Evolutionary conservation across 2,888 invertebrate genomes (phyloP).

Genomic region (Seira sanloemensis): DNA sequence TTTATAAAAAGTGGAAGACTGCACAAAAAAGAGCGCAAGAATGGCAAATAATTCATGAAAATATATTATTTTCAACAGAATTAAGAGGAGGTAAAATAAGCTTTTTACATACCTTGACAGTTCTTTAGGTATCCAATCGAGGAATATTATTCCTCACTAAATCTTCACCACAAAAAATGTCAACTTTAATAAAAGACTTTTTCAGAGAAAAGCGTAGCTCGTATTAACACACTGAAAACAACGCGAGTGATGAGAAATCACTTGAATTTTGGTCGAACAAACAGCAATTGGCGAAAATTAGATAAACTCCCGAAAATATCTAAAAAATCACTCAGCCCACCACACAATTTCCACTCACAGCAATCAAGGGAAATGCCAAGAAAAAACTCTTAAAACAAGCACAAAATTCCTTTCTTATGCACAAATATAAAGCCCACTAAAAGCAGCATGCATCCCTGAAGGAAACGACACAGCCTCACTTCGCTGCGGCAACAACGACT

Average conservation of each 20-base stretch:
- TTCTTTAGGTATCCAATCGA: neutral
- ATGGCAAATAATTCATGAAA: neutral
- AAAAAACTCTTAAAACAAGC: neutral
- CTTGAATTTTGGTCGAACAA: neutral
- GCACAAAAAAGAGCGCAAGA: neutral
- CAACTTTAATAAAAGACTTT: neutral
- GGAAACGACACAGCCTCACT: neutral
- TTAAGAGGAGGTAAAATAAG: too few relatives aligned
- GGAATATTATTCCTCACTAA: too few relatives aligned
- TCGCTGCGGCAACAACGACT: constrained; percentile 36
- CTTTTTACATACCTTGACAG: neutral
- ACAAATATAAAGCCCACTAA: neutral
- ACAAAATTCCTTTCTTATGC: neutral
- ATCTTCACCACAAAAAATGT: neutral
- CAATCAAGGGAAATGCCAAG: neutral
- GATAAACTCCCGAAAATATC: too few relatives aligned
- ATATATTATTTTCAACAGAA: neutral
- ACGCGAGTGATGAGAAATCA: neutral
- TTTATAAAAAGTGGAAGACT: neutral
- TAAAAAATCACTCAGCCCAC: neutral
- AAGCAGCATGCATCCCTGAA: neutral
- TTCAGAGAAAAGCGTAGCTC: neutral
- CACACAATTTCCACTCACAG: neutral
- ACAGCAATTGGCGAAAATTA: too few relatives aligned
- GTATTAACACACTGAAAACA: neutral